Conservation (phyloP, 2,113 vertebrate genomes). For the Entomyzon cyanotis region DNA sequence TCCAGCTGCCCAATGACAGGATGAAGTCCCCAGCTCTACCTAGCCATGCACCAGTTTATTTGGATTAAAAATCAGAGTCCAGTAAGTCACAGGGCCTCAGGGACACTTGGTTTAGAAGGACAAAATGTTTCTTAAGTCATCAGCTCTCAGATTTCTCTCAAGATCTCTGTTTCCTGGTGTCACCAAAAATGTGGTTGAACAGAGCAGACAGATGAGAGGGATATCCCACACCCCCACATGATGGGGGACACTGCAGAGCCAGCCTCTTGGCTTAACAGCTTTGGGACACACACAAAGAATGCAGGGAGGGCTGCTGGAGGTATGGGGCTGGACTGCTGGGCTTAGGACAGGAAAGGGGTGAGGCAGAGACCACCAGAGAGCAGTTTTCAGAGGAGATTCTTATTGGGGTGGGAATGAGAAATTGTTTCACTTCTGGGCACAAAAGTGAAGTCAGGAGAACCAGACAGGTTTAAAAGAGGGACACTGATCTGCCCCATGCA, state of each 20-base stretch:
- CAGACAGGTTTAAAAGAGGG: neutral
- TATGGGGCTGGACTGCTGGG: neutral
- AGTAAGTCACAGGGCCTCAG: neutral
- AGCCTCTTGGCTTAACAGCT: neutral
- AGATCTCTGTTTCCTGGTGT: neutral
- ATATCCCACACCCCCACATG: rapidly evolving
- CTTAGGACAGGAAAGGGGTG: rapidly evolving
- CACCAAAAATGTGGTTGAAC: neutral
- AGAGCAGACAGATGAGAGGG: neutral
- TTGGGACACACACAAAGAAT: neutral
- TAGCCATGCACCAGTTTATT: neutral
- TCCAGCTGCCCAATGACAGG: neutral
- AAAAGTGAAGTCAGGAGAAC: neutral
- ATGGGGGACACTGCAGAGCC: neutral
- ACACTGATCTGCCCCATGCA: neutral
- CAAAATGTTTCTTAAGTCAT: neutral
- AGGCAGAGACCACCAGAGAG: neutral
- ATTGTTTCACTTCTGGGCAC: neutral
- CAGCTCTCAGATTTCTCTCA: neutral
- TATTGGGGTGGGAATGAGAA: neutral
- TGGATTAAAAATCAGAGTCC: neutral
- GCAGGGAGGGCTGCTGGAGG: neutral
- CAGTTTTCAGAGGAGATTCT: neutral
- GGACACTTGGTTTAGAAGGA: neutral
- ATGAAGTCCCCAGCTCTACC: neutral